Evolutionary conservation across 2,888 invertebrate species (phyloP), one percentile per base, ranked within the genome.

Genomic region (Aleiodes leptofemur): DNA sequence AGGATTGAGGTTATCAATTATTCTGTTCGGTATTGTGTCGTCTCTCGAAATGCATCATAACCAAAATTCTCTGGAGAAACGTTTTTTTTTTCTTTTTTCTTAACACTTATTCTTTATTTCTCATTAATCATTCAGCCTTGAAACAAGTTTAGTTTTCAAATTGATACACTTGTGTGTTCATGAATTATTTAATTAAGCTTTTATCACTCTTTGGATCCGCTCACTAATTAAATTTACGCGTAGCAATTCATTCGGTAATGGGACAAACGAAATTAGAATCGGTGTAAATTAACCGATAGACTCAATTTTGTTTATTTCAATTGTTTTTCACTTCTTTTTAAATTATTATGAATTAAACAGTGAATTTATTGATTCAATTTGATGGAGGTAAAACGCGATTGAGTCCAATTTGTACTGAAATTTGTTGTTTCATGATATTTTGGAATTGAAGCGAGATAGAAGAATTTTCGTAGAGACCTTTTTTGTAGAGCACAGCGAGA

Each of bases 1-100:
- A 66, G 71, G 51, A 72, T 69, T 79, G 75, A 75, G 70, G 43
- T 43, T 69, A 69, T 75, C 51, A 77, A 51, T 74, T 61, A 70
- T 76, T 55, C 68, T 69, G 50, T 64, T 9, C 23, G 11, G 43
- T 43, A 9, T 43, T 1, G n/a, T 43, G 43, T 43, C 8, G n/a
- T 53, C 8, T 53, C 7, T 53, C 11, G 5, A 53, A n/a, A 53
- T 53, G 16, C n/a, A 43, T 43, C 43, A 43, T 43, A 43, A 43
- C 43, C 43, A 43, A 43, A 43, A 43, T 43, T 3, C 9, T 9
- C 7, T 43, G 4, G 43, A 23, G 23, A 23, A 43, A 11, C 6
- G 1, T 53, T 53, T 9, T 53, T 70, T 34, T 56, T 57, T 56
- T 16, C n/a, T 38, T 57, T 31, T 43, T 70, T 53, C n/a, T 69